A percentile compares a stretch with the other conserved stretches of the same genome.
phyloP scores from a whole-genome alignment of 2,888 invertebrate genomes.

The Drosophila diplacantha region DNA sequence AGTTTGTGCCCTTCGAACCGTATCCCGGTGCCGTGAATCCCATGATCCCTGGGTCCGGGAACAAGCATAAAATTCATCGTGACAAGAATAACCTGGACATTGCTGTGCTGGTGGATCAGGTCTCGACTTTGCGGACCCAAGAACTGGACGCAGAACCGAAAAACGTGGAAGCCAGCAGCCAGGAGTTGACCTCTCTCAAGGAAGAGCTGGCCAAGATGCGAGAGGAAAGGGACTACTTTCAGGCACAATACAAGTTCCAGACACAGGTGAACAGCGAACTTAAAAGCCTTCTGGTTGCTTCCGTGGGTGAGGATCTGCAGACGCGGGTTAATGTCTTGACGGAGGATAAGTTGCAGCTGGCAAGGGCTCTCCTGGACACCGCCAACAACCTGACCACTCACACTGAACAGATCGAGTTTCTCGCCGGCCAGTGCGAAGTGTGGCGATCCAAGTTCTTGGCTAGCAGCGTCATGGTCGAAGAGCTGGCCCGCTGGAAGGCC shows the following conservation, averaged over 20 bases:
- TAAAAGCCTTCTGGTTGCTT: conserved; percentile 94
- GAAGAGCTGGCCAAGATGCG: conserved; percentile 78
- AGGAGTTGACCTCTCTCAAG: conserved; percentile 50
- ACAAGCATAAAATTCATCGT: conserved; percentile 48
- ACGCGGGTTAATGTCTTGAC: conserved; percentile 92
- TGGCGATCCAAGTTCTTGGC: conserved; percentile 98
- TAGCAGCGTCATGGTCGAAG: conserved; percentile 95
- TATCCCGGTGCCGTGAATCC: conserved; percentile 91
- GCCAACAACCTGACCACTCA: conserved; percentile 91
- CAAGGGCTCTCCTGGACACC: conserved; percentile 89
- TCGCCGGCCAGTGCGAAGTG: conserved; percentile 96
- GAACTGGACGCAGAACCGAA: conserved; percentile 80
- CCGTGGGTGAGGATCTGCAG: conserved; percentile 96
- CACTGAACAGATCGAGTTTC: conserved; percentile 94
- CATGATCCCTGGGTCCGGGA: conserved; percentile 81
- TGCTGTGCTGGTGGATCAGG: conserved; percentile 83
- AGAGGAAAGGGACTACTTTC: conserved; percentile 84
- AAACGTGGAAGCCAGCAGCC: conserved; percentile 11
- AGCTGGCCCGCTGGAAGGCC: conserved; percentile 91
- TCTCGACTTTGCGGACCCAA: conserved; percentile 83
- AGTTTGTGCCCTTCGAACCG: conserved; percentile 92
- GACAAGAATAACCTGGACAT: conserved; percentile 82
- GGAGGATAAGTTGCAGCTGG: conserved; percentile 93
- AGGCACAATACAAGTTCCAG: conserved; percentile 91
- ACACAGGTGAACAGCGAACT: conserved; percentile 94